Base-by-base conservation (phyloP, 2,888 invertebrate species). In the Nomada ruficornis region DNA sequence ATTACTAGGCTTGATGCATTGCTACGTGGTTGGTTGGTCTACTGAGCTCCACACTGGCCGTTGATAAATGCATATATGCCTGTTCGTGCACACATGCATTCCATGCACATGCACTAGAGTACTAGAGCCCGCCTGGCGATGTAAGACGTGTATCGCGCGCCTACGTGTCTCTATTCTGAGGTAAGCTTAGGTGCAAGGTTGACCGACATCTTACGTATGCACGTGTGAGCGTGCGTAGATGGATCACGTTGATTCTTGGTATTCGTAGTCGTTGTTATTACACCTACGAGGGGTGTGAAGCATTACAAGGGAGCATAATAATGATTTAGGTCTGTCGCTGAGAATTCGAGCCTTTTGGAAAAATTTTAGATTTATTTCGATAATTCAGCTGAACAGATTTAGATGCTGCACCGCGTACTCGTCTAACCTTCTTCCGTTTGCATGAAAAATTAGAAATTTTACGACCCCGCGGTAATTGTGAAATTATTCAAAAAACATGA, bases 1-100 rank as follows among this genome's bases (percentile, higher is more conserved):
- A 92, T 92, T 92, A 91, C 90, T 69, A 79, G 87, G 82, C 90
- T 91, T 91, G 91, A 91, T 91, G 88, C 89, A 91, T 91, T 90
- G 89, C 91, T 85, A 86, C 89, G 87, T 88, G 89, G 89, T 84
- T 85, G 89, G 86, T 84, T 81, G 90, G 86, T 91, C 89, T 84
- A 89, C 89, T 86, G 89, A 89, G 89, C 85, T 86, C 78, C 88
- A 83, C 88, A 79, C 79, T 72, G 77, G 81, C 83, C 86, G 86
- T 88, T 90, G 90, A 90, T 88, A 84, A 88, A 88, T 88, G 86
- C 81, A 80, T 69, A 80, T 77, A 75, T 74, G 82, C 86, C 82
- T 81, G 65, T 26, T 47, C 50, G 44, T 60, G 47, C 26, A 11
- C 42, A 52, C 50, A 60, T 47, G 23, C 50, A 54, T 5, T 29